These are phyloP conservation scores for Rhyacophila evoluta DNA, from an alignment of 2,888 invertebrate species.

Conservation along the genomic window DNA sequence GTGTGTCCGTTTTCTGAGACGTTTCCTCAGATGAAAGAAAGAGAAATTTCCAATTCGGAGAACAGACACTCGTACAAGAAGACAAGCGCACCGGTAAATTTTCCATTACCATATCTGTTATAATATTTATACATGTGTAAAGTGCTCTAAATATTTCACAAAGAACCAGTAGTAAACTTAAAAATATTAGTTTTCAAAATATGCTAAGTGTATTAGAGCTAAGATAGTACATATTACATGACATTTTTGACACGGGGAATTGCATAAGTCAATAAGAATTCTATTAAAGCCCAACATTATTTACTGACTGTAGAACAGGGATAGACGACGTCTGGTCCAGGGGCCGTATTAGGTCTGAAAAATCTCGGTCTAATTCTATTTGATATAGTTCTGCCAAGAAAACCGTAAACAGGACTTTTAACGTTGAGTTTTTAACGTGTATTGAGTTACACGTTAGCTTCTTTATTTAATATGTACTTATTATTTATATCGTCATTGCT, in stretches of 20 bases:
- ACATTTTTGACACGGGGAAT: not conserved
- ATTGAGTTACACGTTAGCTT: too few relatives aligned
- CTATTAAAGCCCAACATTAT: too few relatives aligned
- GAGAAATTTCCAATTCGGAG: not conserved
- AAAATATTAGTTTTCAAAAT: not conserved
- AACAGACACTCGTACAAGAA: not conserved
- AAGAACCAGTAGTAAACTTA: not conserved
- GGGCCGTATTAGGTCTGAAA: too few relatives aligned
- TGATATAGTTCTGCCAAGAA: too few relatives aligned
- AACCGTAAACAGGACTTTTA: too few relatives aligned
- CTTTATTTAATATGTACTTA: too few relatives aligned
- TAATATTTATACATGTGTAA: not conserved
- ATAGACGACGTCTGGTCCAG: too few relatives aligned
- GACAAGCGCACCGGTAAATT: not conserved
- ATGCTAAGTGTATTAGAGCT: not conserved
- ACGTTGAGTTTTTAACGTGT: too few relatives aligned
- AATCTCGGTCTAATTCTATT: too few relatives aligned
- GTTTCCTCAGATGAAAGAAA: conserved; percentile 31
- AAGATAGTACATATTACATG: not conserved
- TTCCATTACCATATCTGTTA: not conserved
- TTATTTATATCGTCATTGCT: too few relatives aligned
- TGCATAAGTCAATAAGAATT: not conserved
- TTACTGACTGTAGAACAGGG: too few relatives aligned
- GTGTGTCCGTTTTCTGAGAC: conserved; percentile 25
- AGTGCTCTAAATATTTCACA: not conserved